These are phyloP conservation scores for Shargacucullia verbasci DNA, from an alignment of 2,888 invertebrate genomes.

Conservation along the genomic window DNA sequence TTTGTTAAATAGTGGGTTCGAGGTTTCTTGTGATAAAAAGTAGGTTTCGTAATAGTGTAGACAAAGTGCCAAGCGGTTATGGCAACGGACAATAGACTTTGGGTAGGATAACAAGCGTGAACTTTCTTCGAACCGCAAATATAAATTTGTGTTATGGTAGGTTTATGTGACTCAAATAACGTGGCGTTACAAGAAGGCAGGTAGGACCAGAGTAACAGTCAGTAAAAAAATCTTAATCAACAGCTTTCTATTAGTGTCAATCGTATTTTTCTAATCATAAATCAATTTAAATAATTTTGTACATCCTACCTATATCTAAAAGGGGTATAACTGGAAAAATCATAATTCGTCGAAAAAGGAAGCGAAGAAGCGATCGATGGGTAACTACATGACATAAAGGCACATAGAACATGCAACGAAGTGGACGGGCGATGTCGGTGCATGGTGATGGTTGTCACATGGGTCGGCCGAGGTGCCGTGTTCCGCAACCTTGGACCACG, in stretches of 20 bases:
- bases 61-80: constrained; percentile 34
- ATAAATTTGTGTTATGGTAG: no score
- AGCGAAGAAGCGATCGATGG: constrained; percentile 82
- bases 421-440: constrained; percentile 72
- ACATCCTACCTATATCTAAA: constrained; percentile 66
- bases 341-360: constrained; percentile 68
- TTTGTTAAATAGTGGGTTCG: not conserved
- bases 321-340: constrained; percentile 56
- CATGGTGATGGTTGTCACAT: constrained; percentile 87
- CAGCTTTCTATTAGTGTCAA: constrained; percentile 20
- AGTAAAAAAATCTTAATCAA: constrained; percentile 25
- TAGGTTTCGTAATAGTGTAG: constrained; percentile 17
- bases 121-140: no score
- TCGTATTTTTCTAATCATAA: constrained; percentile 25
- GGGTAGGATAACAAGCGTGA: no score
- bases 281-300: constrained; percentile 18
- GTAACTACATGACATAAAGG: constrained; percentile 75
- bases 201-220: no score
- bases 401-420: constrained; percentile 75
- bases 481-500: constrained; percentile 44
- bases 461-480: constrained; percentile 55
- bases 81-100: constrained; percentile 34
- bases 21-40: not conserved
- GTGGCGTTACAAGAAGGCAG: constrained; percentile 4
- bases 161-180: not conserved